Base-by-base conservation (phyloP, 2,113 vertebrate species). In the Coregonus clupeaformis region DNA sequence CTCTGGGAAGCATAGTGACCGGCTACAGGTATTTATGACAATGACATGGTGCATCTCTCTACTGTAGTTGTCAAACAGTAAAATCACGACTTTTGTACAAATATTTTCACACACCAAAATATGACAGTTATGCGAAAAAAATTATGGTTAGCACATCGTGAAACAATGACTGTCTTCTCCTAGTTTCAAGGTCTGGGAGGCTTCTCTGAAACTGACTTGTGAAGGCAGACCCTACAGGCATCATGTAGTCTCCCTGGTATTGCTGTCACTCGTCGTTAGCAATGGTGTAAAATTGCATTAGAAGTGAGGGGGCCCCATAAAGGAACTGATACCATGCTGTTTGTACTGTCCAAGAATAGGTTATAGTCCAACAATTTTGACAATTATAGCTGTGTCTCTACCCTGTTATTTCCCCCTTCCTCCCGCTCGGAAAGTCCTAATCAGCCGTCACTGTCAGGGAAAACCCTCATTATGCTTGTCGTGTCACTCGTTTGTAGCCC, bases 381-480 rank as follows among this genome's bases (percentile, higher is more conserved):
- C 63, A 24, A 66, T 60, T 6, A 71, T 73, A 49, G 52, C 32
- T 14, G 66, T 6, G 59, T 72, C 67, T 68, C 52, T 16, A 69
- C 66, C 42, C 24, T 1, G 24, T 77, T 60, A 14, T 4, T 30
- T 29, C 24, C 57, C 12, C 27, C 16, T 65, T 52, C 52, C 62
- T 22, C 65, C 1, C 30, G 42, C 3, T 20, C 45, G 55, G 49
- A 22, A 64, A 14, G 70, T 68, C 7, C 29, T 83, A 84, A 84
- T 84, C 75, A 74, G 66, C 70, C 7, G 45, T 73, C 76, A 74
- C 45, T 68, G 75, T 71, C 24, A 24, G 45, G 71, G 24, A 69
- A 36, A 14, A 72, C 36, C 11, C 78, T 80, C 74, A 84, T 86
- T 84, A 81, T 65, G 69, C 36, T 18, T 68, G 65, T 78, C 68